Conservation (phyloP, 2,888 invertebrate species). For the Drosophila emarginata region DNA sequence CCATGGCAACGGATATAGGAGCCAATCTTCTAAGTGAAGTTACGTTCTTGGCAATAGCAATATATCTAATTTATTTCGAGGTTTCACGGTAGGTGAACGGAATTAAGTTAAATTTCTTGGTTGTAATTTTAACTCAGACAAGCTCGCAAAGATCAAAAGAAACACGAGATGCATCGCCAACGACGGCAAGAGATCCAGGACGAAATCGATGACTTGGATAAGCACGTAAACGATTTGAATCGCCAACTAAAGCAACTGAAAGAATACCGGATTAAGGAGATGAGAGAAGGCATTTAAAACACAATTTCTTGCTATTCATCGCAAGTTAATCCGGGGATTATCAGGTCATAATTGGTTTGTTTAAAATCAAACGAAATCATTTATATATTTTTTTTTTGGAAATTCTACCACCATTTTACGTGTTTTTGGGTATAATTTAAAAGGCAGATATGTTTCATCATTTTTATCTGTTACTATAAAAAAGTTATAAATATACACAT, state of each 20-base stretch:
- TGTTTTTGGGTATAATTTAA: too few relatives aligned
- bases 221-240: slow-evolving; percentile 32
- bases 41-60: slow-evolving; percentile 30
- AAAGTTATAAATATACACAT: too few relatives aligned
- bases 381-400: too few relatives aligned
- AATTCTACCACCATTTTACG: too few relatives aligned
- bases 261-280: not conserved
- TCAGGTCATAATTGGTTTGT: too few relatives aligned
- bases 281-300: not conserved
- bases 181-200: not conserved
- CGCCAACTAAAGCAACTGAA: slow-evolving; percentile 4
- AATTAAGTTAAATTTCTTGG: not conserved
- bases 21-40: slow-evolving; percentile 46
- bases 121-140: slow-evolving; percentile 30
- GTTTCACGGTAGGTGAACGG: slow-evolving; percentile 28
- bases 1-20: slow-evolving; percentile 44
- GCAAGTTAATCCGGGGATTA: too few relatives aligned
- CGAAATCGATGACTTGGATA: slow-evolving; percentile 8
- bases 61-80: slow-evolving; percentile 40
- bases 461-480: too few relatives aligned
- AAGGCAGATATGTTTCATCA: not conserved
- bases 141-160: slow-evolving; percentile 31
- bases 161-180: slow-evolving; percentile 10
- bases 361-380: too few relatives aligned
- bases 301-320: too few relatives aligned